phyloP scores from a whole-genome alignment of 2,113 vertebrate species.

The Petaurus breviceps region DNA sequence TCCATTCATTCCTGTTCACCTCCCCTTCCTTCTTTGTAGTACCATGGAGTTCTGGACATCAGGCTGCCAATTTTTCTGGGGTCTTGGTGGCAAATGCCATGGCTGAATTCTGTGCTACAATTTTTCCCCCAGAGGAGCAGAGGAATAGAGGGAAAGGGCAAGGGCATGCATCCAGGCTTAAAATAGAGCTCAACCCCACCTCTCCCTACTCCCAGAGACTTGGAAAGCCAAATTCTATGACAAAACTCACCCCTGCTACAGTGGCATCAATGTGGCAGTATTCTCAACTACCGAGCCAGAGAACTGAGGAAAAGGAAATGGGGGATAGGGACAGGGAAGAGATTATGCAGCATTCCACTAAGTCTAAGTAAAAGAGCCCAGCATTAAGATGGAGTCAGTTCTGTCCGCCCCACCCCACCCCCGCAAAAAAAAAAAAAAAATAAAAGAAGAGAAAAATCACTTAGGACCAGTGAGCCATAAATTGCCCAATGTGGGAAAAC shows the following conservation, averaged over 20 bases:
- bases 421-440: no score
- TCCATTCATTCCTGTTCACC: not conserved
- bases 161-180: not conserved
- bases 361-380: not conserved
- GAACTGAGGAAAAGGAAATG: not conserved
- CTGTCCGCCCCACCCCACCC: no score
- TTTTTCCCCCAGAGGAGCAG: not conserved
- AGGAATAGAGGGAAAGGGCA: not conserved
- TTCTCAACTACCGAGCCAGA: not conserved
- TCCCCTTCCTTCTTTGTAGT: not conserved
- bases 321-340: fast-evolving
- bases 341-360: not conserved
- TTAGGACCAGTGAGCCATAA: not conserved
- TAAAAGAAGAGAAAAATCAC: not conserved
- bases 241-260: not conserved
- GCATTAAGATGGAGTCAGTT: not conserved
- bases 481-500: not conserved
- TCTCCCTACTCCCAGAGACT: not conserved
- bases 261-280: not conserved
- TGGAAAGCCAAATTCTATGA: not conserved
- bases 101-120: not conserved
- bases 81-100: not conserved
- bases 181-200: not conserved
- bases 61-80: not conserved
- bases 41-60: not conserved